A percentile compares a stretch with the other conserved stretches of the same genome.
Conservation (phyloP, 2,888 invertebrate genomes). For the Cheiracanthium punctorium region DNA sequence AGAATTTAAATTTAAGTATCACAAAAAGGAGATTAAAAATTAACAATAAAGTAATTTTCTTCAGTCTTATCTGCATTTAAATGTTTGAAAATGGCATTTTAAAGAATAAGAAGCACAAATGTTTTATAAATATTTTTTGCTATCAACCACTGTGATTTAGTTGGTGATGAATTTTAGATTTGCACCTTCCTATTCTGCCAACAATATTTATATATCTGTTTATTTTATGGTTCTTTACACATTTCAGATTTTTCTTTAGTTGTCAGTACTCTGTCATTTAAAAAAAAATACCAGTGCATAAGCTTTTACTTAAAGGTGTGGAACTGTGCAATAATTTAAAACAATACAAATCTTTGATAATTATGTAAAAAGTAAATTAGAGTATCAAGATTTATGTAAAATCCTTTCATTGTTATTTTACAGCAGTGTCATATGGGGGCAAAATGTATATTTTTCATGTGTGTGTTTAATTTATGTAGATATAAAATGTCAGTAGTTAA, state of each 20-base stretch:
- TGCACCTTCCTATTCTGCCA: background rate
- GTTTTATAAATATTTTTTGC: slow-evolving; percentile 56
- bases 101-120: slow-evolving; percentile 25
- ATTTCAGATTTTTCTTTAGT: slow-evolving; percentile 16
- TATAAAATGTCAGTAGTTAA: too few species aligned
- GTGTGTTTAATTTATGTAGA: too few species aligned
- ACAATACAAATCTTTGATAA: too few species aligned
- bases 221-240: slow-evolving; percentile 24
- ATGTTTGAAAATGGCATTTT: background rate
- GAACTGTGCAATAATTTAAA: slow-evolving; percentile 1
- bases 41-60: background rate
- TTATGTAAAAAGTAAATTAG: too few species aligned
- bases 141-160: slow-evolving; percentile 60
- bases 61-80: background rate
- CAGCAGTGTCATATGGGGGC: too few species aligned
- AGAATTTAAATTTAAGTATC: background rate
- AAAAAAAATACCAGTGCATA: slow-evolving; percentile 65
- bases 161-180: slow-evolving; percentile 41
- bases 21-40: background rate
- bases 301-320: slow-evolving; percentile 30
- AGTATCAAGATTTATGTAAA: too few species aligned
- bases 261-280: slow-evolving; percentile 13
- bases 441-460: too few species aligned
- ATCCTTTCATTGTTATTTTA: too few species aligned
- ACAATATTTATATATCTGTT: slow-evolving; percentile 15